Percentiles rank a stretch among this genome's conserved stretches.
Conservation (phyloP, 2,797 vertebrate genomes). For the Phalanger gymnotis region DNA sequence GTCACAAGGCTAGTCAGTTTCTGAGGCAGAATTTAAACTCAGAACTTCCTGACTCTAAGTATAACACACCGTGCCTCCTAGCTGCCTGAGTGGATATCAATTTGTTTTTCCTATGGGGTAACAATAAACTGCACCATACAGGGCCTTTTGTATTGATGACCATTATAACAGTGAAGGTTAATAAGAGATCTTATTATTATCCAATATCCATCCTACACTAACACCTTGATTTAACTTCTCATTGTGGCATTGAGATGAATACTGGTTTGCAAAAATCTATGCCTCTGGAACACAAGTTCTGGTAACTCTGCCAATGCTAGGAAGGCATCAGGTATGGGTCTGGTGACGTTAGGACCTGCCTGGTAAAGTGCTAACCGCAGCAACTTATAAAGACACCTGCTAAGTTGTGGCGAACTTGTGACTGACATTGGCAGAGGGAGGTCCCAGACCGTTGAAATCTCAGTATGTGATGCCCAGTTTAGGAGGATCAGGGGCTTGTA, state of each 20-base stretch:
- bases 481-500: too few relatives aligned
- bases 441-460: too few relatives aligned
- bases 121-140: not conserved
- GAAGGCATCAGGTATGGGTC: not conserved
- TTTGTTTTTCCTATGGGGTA: not conserved
- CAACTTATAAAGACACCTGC: not conserved
- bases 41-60: too few relatives aligned
- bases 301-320: not conserved
- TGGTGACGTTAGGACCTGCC: not conserved
- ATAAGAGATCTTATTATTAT: not conserved
- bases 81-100: not conserved
- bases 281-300: not conserved
- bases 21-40: too few relatives aligned
- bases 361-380: too few relatives aligned
- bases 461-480: too few relatives aligned
- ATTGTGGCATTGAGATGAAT: too few relatives aligned
- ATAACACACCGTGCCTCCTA: not conserved
- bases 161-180: not conserved
- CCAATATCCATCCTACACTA: not conserved
- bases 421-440: not conserved
- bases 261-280: not conserved
- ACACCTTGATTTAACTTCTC: too few relatives aligned
- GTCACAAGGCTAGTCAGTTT: too few relatives aligned
- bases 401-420: not conserved
- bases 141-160: not conserved